Percentiles rank a stretch among this genome's conserved stretches.
Conservation (phyloP, 2,888 invertebrate species). For the Stictocephala bisonia region DNA sequence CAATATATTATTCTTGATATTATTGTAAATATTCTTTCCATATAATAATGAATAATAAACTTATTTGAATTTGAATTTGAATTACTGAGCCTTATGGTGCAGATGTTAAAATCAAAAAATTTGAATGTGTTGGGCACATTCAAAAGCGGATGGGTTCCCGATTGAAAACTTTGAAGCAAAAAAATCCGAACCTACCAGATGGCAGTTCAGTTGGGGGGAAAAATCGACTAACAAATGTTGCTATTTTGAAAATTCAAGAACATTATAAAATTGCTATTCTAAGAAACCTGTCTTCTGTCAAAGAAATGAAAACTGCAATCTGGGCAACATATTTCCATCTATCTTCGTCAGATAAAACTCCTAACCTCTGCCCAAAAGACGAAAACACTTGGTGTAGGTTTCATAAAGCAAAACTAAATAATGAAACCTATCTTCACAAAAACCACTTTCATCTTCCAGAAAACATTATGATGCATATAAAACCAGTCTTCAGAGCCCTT, state of each 20-base stretch:
- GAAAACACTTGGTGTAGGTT: neutral
- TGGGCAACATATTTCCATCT: constrained; percentile 16
- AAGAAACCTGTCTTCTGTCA: neutral
- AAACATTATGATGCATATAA: neutral
- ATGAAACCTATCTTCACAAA: neutral
- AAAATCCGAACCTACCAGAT: neutral
- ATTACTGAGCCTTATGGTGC: too few relatives aligned
- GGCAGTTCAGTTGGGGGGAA: neutral
- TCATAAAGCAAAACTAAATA: neutral
- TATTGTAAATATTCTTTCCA: too few relatives aligned
- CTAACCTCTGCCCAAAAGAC: neutral
- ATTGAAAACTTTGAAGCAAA: neutral
- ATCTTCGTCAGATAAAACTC: neutral
- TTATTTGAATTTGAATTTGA: too few relatives aligned
- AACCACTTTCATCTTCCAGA: constrained; percentile 2
- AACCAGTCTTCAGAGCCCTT: neutral
- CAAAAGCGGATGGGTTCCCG: constrained; percentile 5
- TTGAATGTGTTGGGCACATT: too few relatives aligned
- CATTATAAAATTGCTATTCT: neutral
- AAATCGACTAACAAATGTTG: neutral
- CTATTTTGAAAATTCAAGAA: constrained; percentile 2
- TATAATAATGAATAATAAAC: too few relatives aligned
- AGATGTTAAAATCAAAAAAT: too few relatives aligned
- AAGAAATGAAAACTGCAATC: constrained; percentile 1
- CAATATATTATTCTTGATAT: too few relatives aligned